Base-by-base conservation (phyloP, 2,888 invertebrate genomes). In the Aleiodes alternator region DNA sequence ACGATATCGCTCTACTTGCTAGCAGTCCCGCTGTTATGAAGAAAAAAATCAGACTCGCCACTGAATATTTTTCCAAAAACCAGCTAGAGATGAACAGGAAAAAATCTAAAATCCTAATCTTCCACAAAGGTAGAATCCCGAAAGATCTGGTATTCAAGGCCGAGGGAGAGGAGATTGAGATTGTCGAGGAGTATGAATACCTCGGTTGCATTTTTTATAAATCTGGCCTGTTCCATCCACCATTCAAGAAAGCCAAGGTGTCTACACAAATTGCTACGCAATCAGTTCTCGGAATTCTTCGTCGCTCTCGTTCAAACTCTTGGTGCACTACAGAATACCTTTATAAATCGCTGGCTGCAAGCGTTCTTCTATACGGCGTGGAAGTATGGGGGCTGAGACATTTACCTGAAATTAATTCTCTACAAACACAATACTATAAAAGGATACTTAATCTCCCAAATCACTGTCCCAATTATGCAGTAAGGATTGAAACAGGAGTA, bases 351-450 rank as follows among this genome's bases (percentile, higher is more conserved):
- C 56, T 56, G 16, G 56, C 56, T 9, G 4, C 56, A 0, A 56
- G 6, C 23, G 56, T 56, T 16, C 56, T 56, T n/a, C 23, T 16
- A 5, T 56, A 56, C 14, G 56, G 56, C 14, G 56, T 56, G 5
- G 56, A 56, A 23, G 56, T 56, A 4, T 56, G 56, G 56, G 23
- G 56, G n/a, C 23, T 56, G 23, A n/a, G 23, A 56, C 23, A 56
- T 16, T 9, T 56, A 4, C 7, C 6, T 16, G 56, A 56, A 16
- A 23, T 56, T 9, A 56, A 56, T 9, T 16, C 56, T 16, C 23
- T 56, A 14, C 56, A 56, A 56, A 56, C 56, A 9, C 16, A 56
- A 16, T 56, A 56, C 9, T 56, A 56, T 4, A 56, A 56, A 56
- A 56, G 14, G 9, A 4, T 56, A 23, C 56, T 56, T 23, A 56